Evolutionary conservation across 1,140 invertebrate species (phyloP).

Genomic region (Nephotettix cincticeps): DNA sequence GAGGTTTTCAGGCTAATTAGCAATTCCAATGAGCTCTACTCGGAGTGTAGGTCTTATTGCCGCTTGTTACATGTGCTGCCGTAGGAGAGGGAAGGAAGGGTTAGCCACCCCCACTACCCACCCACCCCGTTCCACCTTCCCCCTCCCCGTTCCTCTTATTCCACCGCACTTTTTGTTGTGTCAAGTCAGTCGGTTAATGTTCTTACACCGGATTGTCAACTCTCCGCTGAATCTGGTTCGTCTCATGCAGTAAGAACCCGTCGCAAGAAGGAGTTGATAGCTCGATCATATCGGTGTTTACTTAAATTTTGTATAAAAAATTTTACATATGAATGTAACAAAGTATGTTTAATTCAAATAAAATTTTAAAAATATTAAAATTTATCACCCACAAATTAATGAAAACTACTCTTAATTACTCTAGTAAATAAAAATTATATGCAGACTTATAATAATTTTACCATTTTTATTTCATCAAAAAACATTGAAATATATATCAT

Average conservation of each 20-base stretch:
- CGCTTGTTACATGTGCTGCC: slow-evolving; percentile 27
- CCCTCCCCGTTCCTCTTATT: neutral
- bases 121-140: neutral
- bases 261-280: slow-evolving; percentile 6
- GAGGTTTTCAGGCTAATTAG: slow-evolving; percentile 80
- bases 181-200: slow-evolving; percentile 22
- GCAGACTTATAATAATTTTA: too few relatives aligned
- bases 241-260: slow-evolving; percentile 11
- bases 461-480: too few relatives aligned
- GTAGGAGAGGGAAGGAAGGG: neutral
- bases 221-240: slow-evolving; percentile 11
- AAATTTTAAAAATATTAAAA: too few relatives aligned
- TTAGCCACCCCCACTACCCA: neutral
- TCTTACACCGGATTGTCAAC: slow-evolving; percentile 21
- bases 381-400: too few relatives aligned
- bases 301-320: neutral
- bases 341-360: too few relatives aligned
- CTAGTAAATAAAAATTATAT: too few relatives aligned
- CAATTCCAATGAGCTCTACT: slow-evolving; percentile 76
- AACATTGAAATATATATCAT: too few relatives aligned
- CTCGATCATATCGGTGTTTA: neutral
- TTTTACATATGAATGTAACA: too few relatives aligned
- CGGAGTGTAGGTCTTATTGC: slow-evolving; percentile 26
- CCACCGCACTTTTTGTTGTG: slow-evolving; percentile 2
- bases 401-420: too few relatives aligned